Conservation (phyloP, 2,888 invertebrate genomes). For the Drosophila mayaguana region DNA sequence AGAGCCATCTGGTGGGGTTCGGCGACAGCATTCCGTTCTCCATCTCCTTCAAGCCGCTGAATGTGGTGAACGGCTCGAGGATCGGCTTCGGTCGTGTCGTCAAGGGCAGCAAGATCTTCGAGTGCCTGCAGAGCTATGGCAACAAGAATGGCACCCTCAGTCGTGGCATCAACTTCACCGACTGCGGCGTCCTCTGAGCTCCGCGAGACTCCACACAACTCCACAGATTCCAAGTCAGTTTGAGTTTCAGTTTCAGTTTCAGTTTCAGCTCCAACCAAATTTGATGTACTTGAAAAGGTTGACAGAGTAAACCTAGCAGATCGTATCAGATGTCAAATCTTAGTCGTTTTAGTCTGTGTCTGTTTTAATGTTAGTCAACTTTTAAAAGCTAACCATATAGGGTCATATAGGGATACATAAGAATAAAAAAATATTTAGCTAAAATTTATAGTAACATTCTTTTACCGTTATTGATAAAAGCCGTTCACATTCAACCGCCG, state of each 20-base stretch:
- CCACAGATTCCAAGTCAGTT: rapidly evolving
- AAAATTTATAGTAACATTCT: conserved; percentile 20
- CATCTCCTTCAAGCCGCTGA: conserved; percentile 78
- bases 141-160: conserved; percentile 79
- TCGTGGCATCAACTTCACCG: conserved; percentile 61
- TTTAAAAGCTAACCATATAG: neutral
- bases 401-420: neutral
- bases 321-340: neutral
- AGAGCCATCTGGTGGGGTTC: conserved; percentile 57
- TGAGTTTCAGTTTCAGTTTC: too few species aligned
- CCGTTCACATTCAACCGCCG: neutral
- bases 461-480: conserved; percentile 1
- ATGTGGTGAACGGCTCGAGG: conserved; percentile 70
- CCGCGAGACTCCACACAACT: too few species aligned
- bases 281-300: neutral
- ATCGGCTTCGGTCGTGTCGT: conserved; percentile 78
- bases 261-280: conserved; percentile 17
- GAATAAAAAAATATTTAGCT: neutral
- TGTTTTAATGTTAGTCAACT: neutral
- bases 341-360: neutral
- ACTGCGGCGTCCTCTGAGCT: conserved; percentile 68
- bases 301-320: neutral
- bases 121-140: conserved; percentile 73
- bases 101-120: conserved; percentile 69
- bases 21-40: conserved; percentile 60